Conservation (phyloP, 2,113 vertebrate genomes). For the Castor canadensis region DNA sequence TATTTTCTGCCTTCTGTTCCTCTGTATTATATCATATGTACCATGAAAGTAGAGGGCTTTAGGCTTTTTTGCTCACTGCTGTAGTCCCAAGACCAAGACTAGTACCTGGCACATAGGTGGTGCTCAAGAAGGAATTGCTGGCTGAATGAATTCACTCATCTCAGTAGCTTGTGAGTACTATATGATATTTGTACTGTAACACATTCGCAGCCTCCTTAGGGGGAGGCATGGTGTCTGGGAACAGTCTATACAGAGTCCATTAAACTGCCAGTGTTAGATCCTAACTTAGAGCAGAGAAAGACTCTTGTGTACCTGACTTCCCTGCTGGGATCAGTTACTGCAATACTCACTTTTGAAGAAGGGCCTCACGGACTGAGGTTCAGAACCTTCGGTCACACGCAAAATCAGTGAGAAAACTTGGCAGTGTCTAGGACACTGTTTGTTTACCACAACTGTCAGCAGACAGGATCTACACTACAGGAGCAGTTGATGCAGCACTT, state of each 20-base stretch:
- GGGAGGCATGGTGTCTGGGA: not conserved
- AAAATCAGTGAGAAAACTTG: conserved; percentile 50
- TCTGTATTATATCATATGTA: not conserved
- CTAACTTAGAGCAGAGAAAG: conserved; percentile 56
- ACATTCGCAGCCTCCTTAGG: not conserved
- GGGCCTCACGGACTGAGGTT: conserved; percentile 16
- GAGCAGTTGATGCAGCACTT: conserved; percentile 66
- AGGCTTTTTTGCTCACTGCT: not conserved
- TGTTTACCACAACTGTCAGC: conserved; percentile 52
- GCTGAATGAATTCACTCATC: not conserved
- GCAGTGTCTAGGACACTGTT: conserved; percentile 18
- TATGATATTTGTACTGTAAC: not conserved
- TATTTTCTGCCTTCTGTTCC: too few relatives aligned
- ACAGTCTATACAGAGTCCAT: not conserved
- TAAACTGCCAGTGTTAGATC: conserved; percentile 29
- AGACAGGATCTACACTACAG: conserved; percentile 58
- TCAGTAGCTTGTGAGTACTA: not conserved
- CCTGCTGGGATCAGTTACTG: conserved; percentile 52
- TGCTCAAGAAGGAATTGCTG: not conserved
- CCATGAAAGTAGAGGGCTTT: not conserved
- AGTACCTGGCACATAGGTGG: not conserved
- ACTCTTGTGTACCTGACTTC: conserved; percentile 34
- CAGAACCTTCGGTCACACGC: not conserved
- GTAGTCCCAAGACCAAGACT: not conserved
- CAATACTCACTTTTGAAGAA: conserved; percentile 14